Percentiles rank a stretch among this genome's conserved stretches.
phyloP scores from a whole-genome alignment of 2,888 invertebrate species.

The Ceriagrion tenellum region DNA sequence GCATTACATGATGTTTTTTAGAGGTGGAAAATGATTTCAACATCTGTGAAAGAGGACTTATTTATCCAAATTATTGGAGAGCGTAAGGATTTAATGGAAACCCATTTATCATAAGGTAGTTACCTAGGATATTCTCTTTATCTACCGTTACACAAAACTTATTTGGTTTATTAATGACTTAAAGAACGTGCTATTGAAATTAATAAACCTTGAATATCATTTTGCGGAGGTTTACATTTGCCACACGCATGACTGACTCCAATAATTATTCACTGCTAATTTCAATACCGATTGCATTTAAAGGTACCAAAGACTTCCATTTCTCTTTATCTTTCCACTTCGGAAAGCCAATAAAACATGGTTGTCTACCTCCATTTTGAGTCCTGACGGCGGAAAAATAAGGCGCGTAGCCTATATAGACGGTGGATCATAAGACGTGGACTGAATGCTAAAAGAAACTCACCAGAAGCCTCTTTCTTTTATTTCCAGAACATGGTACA shows the following conservation, averaged over 20 bases:
- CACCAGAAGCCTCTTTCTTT: background rate
- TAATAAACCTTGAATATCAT: background rate
- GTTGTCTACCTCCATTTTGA: background rate
- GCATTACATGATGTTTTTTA: too few species aligned
- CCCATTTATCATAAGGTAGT: too few species aligned
- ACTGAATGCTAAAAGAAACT: background rate
- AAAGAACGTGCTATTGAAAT: too few species aligned
- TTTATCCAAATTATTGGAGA: too few species aligned
- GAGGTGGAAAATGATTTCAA: too few species aligned
- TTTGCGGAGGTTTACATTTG: background rate
- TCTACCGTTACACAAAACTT: too few species aligned
- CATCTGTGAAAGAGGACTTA: too few species aligned
- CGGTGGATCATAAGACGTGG: background rate
- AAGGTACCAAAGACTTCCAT: background rate
- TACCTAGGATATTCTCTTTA: too few species aligned
- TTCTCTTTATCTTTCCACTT: background rate
- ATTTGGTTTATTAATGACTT: too few species aligned
- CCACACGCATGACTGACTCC: background rate
- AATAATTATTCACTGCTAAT: background rate
- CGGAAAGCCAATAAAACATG: background rate
- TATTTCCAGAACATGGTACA: slow-evolving; percentile 38
- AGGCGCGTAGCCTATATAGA: slow-evolving; percentile 9
- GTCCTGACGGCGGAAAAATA: background rate
- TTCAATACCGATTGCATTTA: background rate
- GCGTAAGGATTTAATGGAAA: too few species aligned